Evolutionary conservation across 2,113 vertebrate species (phyloP).

Genomic region (Phoxinus phoxinus): DNA sequence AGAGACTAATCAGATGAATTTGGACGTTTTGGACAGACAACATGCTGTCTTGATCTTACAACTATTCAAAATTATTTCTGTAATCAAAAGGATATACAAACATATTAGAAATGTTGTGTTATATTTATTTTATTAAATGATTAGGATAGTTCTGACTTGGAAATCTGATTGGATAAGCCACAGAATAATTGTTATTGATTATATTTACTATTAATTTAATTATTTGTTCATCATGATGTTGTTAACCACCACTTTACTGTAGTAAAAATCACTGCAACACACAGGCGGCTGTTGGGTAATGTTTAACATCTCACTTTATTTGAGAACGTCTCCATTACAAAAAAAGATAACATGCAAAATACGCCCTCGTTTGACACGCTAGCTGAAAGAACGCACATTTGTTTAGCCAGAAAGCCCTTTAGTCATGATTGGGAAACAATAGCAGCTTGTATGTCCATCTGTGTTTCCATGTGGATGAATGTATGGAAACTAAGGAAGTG

Average conservation of each 20-base stretch:
- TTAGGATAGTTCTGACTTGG: not conserved
- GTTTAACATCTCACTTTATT: not conserved
- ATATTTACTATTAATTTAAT: not conserved
- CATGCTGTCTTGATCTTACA: not conserved
- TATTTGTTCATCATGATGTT: not conserved
- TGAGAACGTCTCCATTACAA: not conserved
- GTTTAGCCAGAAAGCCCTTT: not conserved
- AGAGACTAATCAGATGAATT: not conserved
- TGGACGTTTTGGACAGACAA: not conserved
- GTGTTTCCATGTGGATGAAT: conserved; percentile 11
- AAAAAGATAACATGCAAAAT: not conserved
- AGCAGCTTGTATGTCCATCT: not conserved
- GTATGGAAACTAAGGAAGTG: not conserved
- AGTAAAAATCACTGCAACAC: not conserved
- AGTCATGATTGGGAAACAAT: conserved; percentile 14
- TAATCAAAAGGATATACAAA: not conserved
- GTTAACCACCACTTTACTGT: not conserved
- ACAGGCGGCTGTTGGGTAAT: not conserved
- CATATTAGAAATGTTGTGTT: not conserved
- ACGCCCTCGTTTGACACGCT: not conserved
- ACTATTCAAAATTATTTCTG: not conserved
- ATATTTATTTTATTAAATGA: not conserved
- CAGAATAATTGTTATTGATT: not conserved
- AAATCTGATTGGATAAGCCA: not conserved
- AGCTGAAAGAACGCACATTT: not conserved